A percentile compares a stretch with the other conserved stretches of the same genome.
phyloP scores from a whole-genome alignment of 2,888 invertebrate species.

The Polyommatus icarus region DNA sequence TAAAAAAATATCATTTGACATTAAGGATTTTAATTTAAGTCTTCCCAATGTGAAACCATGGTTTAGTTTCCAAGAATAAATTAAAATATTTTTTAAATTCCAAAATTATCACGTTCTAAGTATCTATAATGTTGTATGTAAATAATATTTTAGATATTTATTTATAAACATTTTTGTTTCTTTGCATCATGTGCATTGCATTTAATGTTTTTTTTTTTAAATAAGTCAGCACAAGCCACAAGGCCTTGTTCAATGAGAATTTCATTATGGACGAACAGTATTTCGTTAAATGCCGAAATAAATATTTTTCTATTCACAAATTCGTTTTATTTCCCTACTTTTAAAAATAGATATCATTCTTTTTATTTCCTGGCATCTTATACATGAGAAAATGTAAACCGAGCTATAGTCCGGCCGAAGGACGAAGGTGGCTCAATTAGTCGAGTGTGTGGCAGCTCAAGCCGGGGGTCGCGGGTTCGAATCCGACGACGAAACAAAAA shows the following conservation, averaged over 20 bases:
- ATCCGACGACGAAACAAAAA: too few relatives aligned
- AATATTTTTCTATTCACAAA: background rate
- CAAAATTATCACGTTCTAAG: background rate
- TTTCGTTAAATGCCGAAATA: conserved; percentile 6
- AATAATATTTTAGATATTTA: background rate
- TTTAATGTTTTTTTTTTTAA: background rate
- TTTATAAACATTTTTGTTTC: background rate
- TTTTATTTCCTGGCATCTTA: too few relatives aligned
- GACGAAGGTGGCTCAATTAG: too few relatives aligned
- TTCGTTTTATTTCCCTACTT: conserved; percentile 2
- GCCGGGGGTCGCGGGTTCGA: too few relatives aligned
- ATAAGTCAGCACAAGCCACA: background rate
- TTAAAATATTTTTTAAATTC: background rate
- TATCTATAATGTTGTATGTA: background rate
- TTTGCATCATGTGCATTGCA: background rate
- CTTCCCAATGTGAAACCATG: background rate
- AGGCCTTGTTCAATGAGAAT: background rate
- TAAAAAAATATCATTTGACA: background rate
- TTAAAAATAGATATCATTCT: background rate
- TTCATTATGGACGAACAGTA: background rate
- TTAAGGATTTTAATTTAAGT: background rate
- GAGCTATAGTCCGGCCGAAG: too few relatives aligned
- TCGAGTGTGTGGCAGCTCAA: too few relatives aligned
- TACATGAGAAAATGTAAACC: too few relatives aligned
- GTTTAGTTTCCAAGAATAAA: background rate